Percentiles rank a stretch among this genome's conserved stretches.
Conservation (phyloP, 2,888 invertebrate species). For the Drosophila colorata region DNA sequence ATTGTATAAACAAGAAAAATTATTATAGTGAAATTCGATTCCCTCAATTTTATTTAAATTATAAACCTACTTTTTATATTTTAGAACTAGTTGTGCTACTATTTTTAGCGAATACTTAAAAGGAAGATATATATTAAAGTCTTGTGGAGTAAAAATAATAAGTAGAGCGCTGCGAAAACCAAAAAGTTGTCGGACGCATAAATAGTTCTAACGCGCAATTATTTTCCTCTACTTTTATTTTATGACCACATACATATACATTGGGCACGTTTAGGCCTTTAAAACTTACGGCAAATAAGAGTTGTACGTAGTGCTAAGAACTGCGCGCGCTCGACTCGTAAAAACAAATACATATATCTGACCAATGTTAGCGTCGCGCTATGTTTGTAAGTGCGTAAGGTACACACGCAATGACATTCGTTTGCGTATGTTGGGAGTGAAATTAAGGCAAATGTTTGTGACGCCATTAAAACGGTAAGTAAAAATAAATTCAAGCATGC, state of each 20-base stretch:
- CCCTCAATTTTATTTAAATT: too few species aligned
- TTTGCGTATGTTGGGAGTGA: conserved; percentile 26
- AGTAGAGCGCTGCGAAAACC: conserved; percentile 1
- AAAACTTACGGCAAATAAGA: conserved; percentile 74
- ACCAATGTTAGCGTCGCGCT: conserved; percentile 25
- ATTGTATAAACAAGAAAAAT: background rate
- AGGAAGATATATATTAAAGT: too few species aligned
- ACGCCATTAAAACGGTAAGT: conserved; percentile 61
- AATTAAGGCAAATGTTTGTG: conserved; percentile 63
- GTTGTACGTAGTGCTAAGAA: conserved; percentile 67
- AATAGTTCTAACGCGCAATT: conserved; percentile 52
- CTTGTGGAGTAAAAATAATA: conserved; percentile 6
- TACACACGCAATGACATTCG: conserved; percentile 58
- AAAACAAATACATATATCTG: conserved; percentile 42
- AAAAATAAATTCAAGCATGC: conserved; percentile 65
- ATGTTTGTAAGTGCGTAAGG: conserved; percentile 33
- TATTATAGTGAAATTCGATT: too few species aligned
- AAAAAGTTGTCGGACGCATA: conserved; percentile 38
- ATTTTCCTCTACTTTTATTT: conserved; percentile 47
- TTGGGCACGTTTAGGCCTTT: conserved; percentile 72
- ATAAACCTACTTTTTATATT: too few species aligned
- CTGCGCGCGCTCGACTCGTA: conserved; percentile 47
- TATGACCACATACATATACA: conserved; percentile 36
- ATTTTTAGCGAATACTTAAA: too few species aligned
- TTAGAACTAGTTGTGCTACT: background rate